phyloP scores from a whole-genome alignment of 2,888 invertebrate species.

The Charanyca ferruginea region DNA sequence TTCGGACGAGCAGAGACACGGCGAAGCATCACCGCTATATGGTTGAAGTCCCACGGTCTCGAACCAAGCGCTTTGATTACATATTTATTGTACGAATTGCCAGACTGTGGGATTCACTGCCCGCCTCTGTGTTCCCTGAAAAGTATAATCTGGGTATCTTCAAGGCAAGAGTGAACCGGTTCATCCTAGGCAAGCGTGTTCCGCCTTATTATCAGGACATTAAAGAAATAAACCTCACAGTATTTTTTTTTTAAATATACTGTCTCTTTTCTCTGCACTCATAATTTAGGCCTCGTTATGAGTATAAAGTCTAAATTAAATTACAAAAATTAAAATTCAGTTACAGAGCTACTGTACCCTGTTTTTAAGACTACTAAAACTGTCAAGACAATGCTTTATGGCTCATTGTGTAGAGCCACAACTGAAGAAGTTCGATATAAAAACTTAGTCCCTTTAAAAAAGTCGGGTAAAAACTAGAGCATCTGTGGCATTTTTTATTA shows the following conservation, averaged over 20 bases:
- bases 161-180: too few species aligned
- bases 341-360: neutral
- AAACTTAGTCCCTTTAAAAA: constrained; percentile 36
- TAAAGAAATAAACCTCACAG: neutral
- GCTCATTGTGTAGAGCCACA: constrained; percentile 18
- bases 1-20: too few species aligned
- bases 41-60: too few species aligned
- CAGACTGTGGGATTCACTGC: too few species aligned
- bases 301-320: neutral
- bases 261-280: neutral
- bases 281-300: constrained; percentile 14
- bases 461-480: constrained; percentile 6
- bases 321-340: constrained; percentile 12
- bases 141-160: too few species aligned
- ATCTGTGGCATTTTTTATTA: constrained; percentile 47
- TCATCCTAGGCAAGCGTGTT: too few species aligned
- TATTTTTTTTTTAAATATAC: neutral
- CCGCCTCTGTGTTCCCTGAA: too few species aligned
- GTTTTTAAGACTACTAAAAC: constrained; percentile 20
- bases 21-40: too few species aligned
- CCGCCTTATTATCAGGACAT: too few species aligned
- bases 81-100: too few species aligned
- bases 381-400: constrained; percentile 20
- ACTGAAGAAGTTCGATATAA: constrained; percentile 25
- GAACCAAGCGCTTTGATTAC: too few species aligned